phyloP scores from a whole-genome alignment of 1,140 invertebrate genomes.

The Procambarus clarkii region DNA sequence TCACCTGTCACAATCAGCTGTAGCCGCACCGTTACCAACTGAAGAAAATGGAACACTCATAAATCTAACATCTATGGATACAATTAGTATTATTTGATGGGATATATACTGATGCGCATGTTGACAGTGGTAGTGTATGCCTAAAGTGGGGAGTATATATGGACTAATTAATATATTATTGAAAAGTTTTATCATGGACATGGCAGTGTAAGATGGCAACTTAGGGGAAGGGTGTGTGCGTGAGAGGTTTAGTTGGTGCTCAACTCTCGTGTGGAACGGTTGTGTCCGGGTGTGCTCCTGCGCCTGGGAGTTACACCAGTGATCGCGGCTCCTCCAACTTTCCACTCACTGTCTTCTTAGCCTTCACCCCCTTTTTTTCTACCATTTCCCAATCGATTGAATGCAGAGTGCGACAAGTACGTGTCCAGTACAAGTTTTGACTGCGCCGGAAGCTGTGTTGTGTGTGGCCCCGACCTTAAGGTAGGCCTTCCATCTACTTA shows the following conservation, averaged over 20 bases:
- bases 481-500: too few species aligned
- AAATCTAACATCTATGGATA: background rate
- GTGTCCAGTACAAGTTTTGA: background rate
- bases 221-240: background rate
- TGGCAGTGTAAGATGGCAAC: background rate
- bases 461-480: too few species aligned
- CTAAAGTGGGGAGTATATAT: too few species aligned
- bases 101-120: too few species aligned
- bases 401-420: background rate
- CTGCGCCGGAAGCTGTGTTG: background rate
- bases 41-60: background rate
- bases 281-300: background rate
- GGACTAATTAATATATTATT: too few species aligned
- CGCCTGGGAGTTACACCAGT: background rate
- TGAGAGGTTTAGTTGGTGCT: background rate
- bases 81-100: background rate
- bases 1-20: constrained; percentile 1
- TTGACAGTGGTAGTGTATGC: too few species aligned
- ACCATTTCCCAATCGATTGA: background rate
- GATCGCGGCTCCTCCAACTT: background rate
- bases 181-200: too few species aligned
- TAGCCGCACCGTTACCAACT: background rate
- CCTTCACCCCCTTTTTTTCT: background rate
- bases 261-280: background rate
- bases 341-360: background rate